A percentile compares a stretch with the other conserved stretches of the same genome.
These are phyloP conservation scores for Tenebrio molitor DNA, from an alignment of 1,140 invertebrate species.

Conservation along the genomic window DNA sequence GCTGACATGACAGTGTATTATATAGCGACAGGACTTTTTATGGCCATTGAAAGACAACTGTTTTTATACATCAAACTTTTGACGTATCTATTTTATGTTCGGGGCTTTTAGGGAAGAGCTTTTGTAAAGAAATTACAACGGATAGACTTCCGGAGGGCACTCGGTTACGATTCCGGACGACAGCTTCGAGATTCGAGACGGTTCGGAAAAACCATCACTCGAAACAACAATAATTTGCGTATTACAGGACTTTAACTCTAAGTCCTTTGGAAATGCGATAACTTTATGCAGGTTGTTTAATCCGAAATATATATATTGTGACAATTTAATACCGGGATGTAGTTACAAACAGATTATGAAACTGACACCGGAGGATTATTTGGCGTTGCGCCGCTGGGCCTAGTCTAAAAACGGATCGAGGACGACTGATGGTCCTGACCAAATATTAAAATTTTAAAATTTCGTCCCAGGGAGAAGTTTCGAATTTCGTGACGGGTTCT, in stretches of 20 bases:
- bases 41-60: conserved; percentile 55
- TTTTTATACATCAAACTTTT: conserved; percentile 56
- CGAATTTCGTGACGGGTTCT: background rate
- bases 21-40: conserved; percentile 52
- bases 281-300: conserved; percentile 44
- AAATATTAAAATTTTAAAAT: too few species aligned
- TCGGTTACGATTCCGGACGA: conserved; percentile 4
- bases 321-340: conserved; percentile 56
- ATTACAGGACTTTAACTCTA: conserved; percentile 11
- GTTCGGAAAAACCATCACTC: background rate
- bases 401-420: background rate
- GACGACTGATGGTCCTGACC: background rate
- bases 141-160: conserved; percentile 25
- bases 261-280: conserved; percentile 35
- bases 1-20: conserved; percentile 56
- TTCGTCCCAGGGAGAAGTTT: background rate
- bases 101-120: conserved; percentile 30
- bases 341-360: conserved; percentile 57
- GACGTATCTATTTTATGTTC: conserved; percentile 50
- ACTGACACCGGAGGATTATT: conserved; percentile 56
- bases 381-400: conserved; percentile 14
- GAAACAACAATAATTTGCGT: background rate
- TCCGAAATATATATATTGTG: conserved; percentile 55
- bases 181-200: background rate
- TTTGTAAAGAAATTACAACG: conserved; percentile 44